Percentiles rank a stretch among this genome's conserved stretches.
phyloP scores from a whole-genome alignment of 1,140 invertebrate species.

The Scaptodrosophila lebanonensis region DNA sequence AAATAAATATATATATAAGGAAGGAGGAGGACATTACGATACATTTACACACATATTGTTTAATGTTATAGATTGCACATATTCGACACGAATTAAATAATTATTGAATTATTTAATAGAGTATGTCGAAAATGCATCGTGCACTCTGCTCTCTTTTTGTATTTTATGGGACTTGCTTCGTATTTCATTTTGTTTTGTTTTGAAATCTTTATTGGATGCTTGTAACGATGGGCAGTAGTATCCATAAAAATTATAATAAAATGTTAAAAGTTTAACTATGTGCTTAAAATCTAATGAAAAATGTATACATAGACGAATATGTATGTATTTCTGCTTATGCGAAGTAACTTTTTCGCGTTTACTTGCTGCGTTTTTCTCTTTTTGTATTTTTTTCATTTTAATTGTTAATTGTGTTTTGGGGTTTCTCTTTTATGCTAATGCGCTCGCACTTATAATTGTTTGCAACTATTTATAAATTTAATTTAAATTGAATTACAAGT shows the following conservation, averaged over 20 bases:
- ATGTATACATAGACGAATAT: conserved; percentile 77
- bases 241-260: conserved; percentile 77
- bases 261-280: conserved; percentile 78
- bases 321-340: conserved; percentile 56
- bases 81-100: conserved; percentile 1
- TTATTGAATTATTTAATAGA: conserved; percentile 5
- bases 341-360: conserved; percentile 17
- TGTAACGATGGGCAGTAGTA: conserved; percentile 76
- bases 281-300: conserved; percentile 76
- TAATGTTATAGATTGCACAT: conserved; percentile 18
- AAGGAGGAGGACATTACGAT: too few species aligned
- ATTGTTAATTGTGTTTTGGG: conserved; percentile 62
- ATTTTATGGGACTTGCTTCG: background rate
- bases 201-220: conserved; percentile 77
- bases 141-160: conserved; percentile 13
- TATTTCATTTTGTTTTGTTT: conserved; percentile 13
- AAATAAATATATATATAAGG: too few species aligned
- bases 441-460: conserved; percentile 2
- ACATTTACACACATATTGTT: conserved; percentile 53
- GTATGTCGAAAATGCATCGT: too few species aligned
- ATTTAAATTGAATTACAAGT: conserved; percentile 72
- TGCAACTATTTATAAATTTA: conserved; percentile 74
- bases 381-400: conserved; percentile 33
- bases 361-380: conserved; percentile 28
- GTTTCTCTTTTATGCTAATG: conserved; percentile 4